These are phyloP conservation scores for Lithophane semibrunnea DNA, from an alignment of 2,888 invertebrate genomes.

Conservation along the genomic window DNA sequence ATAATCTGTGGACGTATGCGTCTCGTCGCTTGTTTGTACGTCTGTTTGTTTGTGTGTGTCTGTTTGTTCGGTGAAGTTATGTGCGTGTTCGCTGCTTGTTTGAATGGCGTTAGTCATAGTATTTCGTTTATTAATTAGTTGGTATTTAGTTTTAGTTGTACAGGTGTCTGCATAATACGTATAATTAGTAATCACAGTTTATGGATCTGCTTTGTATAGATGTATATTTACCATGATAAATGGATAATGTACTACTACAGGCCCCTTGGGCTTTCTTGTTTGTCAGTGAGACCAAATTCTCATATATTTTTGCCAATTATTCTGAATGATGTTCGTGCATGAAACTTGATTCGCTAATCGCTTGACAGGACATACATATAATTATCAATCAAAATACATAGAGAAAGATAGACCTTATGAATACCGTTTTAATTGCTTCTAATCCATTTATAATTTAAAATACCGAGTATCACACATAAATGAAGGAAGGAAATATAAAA, in stretches of 20 bases:
- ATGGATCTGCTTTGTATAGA: too few species aligned
- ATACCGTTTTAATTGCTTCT: background rate
- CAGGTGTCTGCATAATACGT: too few species aligned
- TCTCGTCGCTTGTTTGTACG: conserved; percentile 45
- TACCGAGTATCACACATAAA: background rate
- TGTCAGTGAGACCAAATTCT: background rate
- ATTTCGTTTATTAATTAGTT: conserved; percentile 33
- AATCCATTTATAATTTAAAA: background rate
- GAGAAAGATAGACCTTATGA: background rate
- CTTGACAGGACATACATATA: background rate
- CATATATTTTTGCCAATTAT: background rate
- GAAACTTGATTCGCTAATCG: background rate
- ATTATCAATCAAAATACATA: background rate
- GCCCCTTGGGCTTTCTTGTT: background rate
- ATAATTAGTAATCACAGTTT: background rate
- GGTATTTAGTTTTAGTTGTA: background rate
- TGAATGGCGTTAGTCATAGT: conserved; percentile 28
- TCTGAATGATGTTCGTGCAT: background rate
- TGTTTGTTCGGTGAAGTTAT: conserved; percentile 47
- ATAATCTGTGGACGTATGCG: conserved; percentile 64
- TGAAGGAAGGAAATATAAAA: background rate
- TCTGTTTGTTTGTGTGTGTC: conserved; percentile 24
- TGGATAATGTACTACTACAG: too few species aligned
- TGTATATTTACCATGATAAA: background rate
- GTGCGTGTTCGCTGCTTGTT: conserved; percentile 23